Evolutionary conservation across 2,797 vertebrate genomes (phyloP).

Genomic region (Muscicapa comitata): DNA sequence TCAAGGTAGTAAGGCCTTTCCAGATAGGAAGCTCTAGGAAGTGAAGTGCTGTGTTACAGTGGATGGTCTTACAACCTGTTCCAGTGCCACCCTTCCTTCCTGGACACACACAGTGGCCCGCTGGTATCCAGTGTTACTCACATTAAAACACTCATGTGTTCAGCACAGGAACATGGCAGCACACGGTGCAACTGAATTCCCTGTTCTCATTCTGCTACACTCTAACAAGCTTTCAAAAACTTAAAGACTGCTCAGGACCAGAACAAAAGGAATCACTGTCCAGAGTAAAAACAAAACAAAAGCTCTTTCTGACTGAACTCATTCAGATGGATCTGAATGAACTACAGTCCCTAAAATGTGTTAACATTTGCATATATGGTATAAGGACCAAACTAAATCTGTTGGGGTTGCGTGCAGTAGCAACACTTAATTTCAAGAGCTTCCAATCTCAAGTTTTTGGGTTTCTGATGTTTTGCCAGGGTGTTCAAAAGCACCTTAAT

Average conservation of each 20-base stretch:
- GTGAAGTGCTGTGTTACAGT: background rate
- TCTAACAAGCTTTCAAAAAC: background rate
- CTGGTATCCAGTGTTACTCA: background rate
- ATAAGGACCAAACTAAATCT: background rate
- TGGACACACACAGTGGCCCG: accelerated
- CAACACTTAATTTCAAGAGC: background rate
- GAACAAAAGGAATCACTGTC: background rate
- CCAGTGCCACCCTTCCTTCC: background rate
- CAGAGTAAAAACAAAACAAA: background rate
- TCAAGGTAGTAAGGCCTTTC: background rate
- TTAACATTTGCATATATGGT: background rate
- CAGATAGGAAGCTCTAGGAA: background rate
- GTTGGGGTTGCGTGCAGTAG: background rate
- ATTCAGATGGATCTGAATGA: background rate
- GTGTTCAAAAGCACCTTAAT: background rate
- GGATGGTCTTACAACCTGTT: background rate
- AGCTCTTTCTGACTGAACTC: background rate
- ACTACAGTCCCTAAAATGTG: background rate
- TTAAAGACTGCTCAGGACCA: background rate
- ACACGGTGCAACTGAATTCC: background rate
- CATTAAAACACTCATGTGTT: background rate
- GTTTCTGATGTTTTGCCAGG: background rate
- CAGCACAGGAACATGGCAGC: background rate
- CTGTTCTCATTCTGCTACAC: accelerated
- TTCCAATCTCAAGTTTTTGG: background rate